Evolutionary conservation across 2,888 invertebrate species (phyloP), one percentile per base, ranked within the genome.

Genomic region (Nomada goodeniana): DNA sequence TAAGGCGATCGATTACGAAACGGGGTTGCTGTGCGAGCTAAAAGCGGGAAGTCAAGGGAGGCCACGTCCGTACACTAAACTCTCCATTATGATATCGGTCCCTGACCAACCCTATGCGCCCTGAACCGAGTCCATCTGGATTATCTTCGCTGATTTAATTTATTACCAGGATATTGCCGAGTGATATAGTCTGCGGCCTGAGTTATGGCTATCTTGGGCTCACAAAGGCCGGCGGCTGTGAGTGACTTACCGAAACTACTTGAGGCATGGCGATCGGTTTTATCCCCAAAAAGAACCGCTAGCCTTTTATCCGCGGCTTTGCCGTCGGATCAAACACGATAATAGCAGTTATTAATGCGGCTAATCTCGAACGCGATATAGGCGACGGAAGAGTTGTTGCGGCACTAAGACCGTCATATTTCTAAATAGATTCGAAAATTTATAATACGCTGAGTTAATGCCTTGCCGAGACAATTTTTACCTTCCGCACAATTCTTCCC

Each of bases 111-210:
- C 89, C 89, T 89, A 88, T 86, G 86, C 87, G 84, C 87, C 87
- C 83, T 78, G 87, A 86, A 86, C 85, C 89, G 90, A 90, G 89
- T 91, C 91, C 89, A 89, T 90, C 91, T 91, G 91, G 92, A 92
- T 93, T 93, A 93, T 93, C 93, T 91, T 91, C 90, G 84, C 82
- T 91, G 92, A 93, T 93, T 92, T 92, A 93, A 93, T 93, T 92
- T 92, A 93, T 93, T 89, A 89, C 89, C 85, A 84, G 88, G 90
- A 89, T 93, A 93, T 92, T 92, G 90, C 89, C 85, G 84, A 88
- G 87, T 91, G 92, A 91, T 93, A 90, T 89, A 89, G 90, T 83
- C 83, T 68, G 81, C 83, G 85, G 82, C 82, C 87, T 90, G 90
- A 91, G 86, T 91, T 91, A 93, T 89, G 86, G 90, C 86, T 91